phyloP scores from a whole-genome alignment of 2,888 invertebrate species.

The Odontomyia ornata region DNA sequence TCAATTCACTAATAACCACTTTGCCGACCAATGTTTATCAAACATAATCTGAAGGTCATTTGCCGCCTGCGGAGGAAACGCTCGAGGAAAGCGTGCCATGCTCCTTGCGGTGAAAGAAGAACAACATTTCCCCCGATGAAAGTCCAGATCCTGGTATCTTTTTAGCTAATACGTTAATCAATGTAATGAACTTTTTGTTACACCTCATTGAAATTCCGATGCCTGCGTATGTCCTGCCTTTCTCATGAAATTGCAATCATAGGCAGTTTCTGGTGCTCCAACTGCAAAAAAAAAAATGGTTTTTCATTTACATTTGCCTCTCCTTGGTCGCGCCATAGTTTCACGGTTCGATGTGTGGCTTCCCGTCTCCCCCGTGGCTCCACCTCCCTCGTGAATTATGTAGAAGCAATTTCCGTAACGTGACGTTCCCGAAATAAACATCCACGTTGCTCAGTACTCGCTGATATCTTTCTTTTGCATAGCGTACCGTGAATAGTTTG shows the following conservation, averaged over 20 bases:
- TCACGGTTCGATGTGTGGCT: not conserved
- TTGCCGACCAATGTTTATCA: not conserved
- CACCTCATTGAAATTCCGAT: not conserved
- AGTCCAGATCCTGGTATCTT: not conserved
- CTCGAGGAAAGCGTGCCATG: not conserved
- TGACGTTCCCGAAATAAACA: slow-evolving; percentile 38
- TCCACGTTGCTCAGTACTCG: slow-evolving; percentile 8
- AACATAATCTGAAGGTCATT: not conserved
- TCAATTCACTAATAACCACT: no score
- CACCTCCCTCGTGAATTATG: not conserved
- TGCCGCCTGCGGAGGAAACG: not conserved
- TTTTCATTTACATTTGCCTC: not conserved
- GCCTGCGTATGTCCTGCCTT: not conserved
- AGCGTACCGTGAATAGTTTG: slow-evolving; percentile 15
- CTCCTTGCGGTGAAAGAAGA: not conserved
- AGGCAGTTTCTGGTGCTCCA: not conserved
- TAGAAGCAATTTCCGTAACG: slow-evolving; percentile 30
- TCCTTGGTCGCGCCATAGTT: not conserved
- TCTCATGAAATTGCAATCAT: slow-evolving; percentile 1
- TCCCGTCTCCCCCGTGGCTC: not conserved
- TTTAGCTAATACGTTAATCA: not conserved
- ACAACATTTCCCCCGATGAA: no score
- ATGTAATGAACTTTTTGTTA: not conserved
- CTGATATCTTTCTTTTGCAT: not conserved
- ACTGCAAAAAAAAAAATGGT: not conserved